Conservation (phyloP, 1,140 invertebrate species). For the Drusus annulatus region DNA sequence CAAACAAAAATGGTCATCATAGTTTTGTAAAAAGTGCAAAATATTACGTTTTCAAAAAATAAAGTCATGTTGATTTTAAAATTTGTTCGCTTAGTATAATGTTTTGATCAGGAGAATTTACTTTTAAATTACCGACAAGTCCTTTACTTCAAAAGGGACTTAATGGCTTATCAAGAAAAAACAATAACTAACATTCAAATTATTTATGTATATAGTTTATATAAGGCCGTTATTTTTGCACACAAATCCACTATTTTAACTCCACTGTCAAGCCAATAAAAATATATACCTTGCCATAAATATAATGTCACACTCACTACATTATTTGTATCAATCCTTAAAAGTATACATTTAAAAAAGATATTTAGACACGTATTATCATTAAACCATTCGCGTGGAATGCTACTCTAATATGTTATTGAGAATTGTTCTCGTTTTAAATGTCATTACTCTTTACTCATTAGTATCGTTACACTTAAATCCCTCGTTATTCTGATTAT, state of each 20-base stretch:
- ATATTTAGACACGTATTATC: constrained; percentile 58
- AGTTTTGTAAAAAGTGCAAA: constrained; percentile 6
- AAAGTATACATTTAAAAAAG: constrained; percentile 59
- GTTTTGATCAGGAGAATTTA: constrained; percentile 12
- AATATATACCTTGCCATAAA: constrained; percentile 56
- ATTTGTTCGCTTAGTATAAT: constrained; percentile 27
- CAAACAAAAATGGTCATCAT: constrained; percentile 16
- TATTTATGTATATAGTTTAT: constrained; percentile 30
- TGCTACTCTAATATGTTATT: constrained; percentile 38
- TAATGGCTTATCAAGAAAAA: background rate
- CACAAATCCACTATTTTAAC: constrained; percentile 54
- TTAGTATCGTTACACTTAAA: constrained; percentile 36
- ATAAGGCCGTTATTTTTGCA: constrained; percentile 59
- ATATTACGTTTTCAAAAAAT: constrained; percentile 2
- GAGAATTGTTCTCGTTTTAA: constrained; percentile 23
- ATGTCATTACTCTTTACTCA: constrained; percentile 6
- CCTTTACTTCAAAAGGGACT: background rate
- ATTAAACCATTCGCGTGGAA: constrained; percentile 27
- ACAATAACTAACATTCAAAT: constrained; percentile 31
- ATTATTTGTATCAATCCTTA: constrained; percentile 51
- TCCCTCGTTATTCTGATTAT: constrained; percentile 41
- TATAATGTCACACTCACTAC: constrained; percentile 53
- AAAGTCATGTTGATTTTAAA: constrained; percentile 18
- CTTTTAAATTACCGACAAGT: constrained; percentile 2
- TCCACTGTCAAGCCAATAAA: constrained; percentile 55